Percentiles rank a stretch among this genome's conserved stretches.
Evolutionary conservation across 2,888 invertebrate species (phyloP).

Genomic region (Lithophane socia): DNA sequence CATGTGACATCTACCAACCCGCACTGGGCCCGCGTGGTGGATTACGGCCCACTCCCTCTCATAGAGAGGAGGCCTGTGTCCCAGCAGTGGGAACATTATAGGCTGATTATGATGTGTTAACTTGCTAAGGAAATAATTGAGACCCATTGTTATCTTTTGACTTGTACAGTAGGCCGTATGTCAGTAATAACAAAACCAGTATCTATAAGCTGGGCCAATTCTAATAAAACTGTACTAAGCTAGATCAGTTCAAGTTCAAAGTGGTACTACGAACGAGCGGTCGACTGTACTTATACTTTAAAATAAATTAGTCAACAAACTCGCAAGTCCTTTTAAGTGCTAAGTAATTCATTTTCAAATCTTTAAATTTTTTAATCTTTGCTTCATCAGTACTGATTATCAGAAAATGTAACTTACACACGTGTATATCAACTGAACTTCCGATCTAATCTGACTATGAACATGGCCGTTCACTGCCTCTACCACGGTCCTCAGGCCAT

Average conservation of each 20-base stretch:
- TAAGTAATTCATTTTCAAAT: not conserved
- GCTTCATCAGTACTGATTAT: constrained; percentile 24
- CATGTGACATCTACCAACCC: too few species aligned
- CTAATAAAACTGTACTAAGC: not conserved
- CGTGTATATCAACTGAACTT: constrained; percentile 39
- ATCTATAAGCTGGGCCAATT: not conserved
- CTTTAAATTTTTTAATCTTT: constrained; percentile 34
- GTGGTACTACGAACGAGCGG: not conserved
- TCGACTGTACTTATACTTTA: not conserved
- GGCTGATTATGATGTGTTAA: too few species aligned
- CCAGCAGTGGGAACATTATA: too few species aligned
- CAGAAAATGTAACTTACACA: constrained; percentile 39
- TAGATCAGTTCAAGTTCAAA: not conserved
- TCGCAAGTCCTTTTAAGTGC: not conserved
- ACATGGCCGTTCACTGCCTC: constrained; percentile 53
- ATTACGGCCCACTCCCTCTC: too few species aligned
- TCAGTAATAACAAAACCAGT: not conserved
- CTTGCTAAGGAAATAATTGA: constrained; percentile 19
- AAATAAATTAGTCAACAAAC: not conserved
- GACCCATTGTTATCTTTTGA: constrained; percentile 12
- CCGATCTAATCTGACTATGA: constrained; percentile 60
- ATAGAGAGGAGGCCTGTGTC: too few species aligned
- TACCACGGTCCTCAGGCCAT: constrained; percentile 45
- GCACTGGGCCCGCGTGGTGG: too few species aligned
- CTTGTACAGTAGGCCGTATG: not conserved